Evolutionary conservation across 2,888 invertebrate genomes (phyloP).

Genomic region (Mesopsocus fuscifrons): DNA sequence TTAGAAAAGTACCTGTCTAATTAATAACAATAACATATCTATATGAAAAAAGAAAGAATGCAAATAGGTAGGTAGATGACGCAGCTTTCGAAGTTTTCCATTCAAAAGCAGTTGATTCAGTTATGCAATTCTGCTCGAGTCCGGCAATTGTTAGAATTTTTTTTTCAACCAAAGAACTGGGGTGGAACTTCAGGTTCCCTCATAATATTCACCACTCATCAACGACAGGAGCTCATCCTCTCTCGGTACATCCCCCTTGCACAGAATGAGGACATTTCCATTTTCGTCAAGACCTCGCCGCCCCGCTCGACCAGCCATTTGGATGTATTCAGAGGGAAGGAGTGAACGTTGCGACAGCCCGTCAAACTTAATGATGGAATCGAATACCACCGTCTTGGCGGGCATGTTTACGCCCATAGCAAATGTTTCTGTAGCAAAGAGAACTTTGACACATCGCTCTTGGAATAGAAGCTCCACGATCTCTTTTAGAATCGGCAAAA

Average conservation of each 20-base stretch:
- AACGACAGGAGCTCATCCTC: slow-evolving; percentile 55
- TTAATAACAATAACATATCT: too few species aligned
- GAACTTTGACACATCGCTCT: slow-evolving; percentile 68
- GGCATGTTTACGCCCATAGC: slow-evolving; percentile 99
- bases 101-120: too few species aligned
- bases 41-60: too few species aligned
- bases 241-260: slow-evolving; percentile 56
- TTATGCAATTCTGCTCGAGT: too few species aligned
- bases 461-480: slow-evolving; percentile 96
- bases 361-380: slow-evolving; percentile 79
- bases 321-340: slow-evolving; percentile 87
- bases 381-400: slow-evolving; percentile 92
- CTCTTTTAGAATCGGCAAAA: slow-evolving; percentile 95
- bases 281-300: slow-evolving; percentile 80
- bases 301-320: slow-evolving; percentile 97
- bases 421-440: slow-evolving; percentile 98
- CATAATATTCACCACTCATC: slow-evolving; percentile 56
- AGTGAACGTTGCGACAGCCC: slow-evolving; percentile 58
- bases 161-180: too few species aligned
- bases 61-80: too few species aligned
- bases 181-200: too few species aligned
- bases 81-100: too few species aligned
- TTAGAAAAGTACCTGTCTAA: too few species aligned
- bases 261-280: slow-evolving; percentile 88
- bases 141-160: too few species aligned